phyloP scores from a whole-genome alignment of 2,888 invertebrate genomes.

The Eupsilia transversa region DNA sequence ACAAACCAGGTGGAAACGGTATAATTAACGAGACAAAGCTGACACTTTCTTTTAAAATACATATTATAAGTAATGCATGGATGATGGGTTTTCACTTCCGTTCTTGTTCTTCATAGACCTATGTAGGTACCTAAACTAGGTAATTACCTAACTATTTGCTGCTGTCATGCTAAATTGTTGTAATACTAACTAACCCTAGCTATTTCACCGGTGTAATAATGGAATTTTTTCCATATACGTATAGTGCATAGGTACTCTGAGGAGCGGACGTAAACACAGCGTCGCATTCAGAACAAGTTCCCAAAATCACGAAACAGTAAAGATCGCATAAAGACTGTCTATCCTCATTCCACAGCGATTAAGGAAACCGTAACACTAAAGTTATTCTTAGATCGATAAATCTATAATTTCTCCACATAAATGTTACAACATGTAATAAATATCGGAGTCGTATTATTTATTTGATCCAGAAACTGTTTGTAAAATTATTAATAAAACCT shows the following conservation, averaged over 20 bases:
- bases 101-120: neutral
- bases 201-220: neutral
- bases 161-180: neutral
- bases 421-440: slow-evolving; percentile 52
- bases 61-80: too few relatives aligned
- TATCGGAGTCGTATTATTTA: slow-evolving; percentile 44
- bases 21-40: neutral
- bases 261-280: neutral
- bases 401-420: slow-evolving; percentile 49
- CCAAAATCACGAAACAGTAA: neutral
- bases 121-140: neutral
- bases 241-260: neutral
- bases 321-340: neutral
- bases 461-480: slow-evolving; percentile 44
- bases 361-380: slow-evolving; percentile 23
- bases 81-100: too few relatives aligned
- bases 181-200: neutral
- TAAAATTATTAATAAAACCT: slow-evolving; percentile 47
- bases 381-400: slow-evolving; percentile 47
- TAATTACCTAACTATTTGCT: neutral
- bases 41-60: slow-evolving; percentile 1
- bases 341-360: slow-evolving; percentile 26
- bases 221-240: neutral
- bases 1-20: slow-evolving; percentile 8
- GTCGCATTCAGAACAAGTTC: neutral